Conservation (phyloP, 2,888 invertebrate genomes). For the Halictus ligatus region DNA sequence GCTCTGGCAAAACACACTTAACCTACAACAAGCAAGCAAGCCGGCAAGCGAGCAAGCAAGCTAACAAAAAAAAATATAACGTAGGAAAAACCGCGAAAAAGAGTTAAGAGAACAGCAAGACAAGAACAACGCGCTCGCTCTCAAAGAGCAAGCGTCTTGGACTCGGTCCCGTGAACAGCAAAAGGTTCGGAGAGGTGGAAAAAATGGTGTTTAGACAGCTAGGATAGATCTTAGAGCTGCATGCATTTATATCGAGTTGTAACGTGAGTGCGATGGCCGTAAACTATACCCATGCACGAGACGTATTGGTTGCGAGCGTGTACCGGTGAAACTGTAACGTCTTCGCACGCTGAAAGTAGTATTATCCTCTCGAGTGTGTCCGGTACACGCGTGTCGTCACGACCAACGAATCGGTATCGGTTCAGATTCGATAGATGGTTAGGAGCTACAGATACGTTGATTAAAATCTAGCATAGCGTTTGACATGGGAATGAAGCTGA, state of each 20-base stretch:
- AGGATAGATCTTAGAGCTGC: conserved; percentile 77
- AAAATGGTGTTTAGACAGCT: conserved; percentile 69
- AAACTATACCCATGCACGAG: conserved; percentile 45
- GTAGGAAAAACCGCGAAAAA: conserved; percentile 25
- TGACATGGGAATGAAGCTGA: conserved; percentile 70
- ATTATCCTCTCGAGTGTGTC: conserved; percentile 58
- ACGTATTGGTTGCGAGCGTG: conserved; percentile 57
- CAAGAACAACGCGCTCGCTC: neutral
- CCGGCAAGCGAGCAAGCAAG: neutral
- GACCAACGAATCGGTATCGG: conserved; percentile 59
- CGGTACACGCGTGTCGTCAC: conserved; percentile 48
- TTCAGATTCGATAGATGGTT: conserved; percentile 62
- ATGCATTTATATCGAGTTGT: conserved; percentile 77
- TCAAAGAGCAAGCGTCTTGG: neutral
- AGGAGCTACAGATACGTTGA: conserved; percentile 65
- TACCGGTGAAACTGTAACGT: conserved; percentile 35
- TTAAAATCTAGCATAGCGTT: conserved; percentile 69
- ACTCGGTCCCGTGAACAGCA: conserved; percentile 33
- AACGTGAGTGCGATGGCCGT: conserved; percentile 53
- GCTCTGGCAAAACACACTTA: conserved; percentile 42
- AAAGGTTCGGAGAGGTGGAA: conserved; percentile 41
- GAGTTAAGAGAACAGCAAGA: conserved; percentile 9
- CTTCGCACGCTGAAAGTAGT: conserved; percentile 66
- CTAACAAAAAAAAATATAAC: conserved; percentile 20
- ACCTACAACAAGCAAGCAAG: neutral